phyloP scores from a whole-genome alignment of 2,797 vertebrate species.

The Propithecus deckenii region DNA sequence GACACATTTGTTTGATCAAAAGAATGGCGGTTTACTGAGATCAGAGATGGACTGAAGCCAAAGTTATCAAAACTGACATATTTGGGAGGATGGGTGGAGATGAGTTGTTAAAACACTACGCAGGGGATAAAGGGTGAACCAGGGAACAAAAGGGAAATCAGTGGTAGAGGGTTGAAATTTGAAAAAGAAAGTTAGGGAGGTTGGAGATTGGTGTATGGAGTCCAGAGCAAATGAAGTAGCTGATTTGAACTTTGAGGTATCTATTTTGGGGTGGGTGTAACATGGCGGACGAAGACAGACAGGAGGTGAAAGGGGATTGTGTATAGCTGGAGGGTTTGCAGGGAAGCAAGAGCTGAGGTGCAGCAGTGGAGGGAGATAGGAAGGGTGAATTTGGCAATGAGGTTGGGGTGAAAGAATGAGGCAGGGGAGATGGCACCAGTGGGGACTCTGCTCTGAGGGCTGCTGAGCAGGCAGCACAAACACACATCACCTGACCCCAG shows the following conservation, averaged over 20 bases:
- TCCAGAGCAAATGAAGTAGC: background rate
- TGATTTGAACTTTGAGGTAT: background rate
- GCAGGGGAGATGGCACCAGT: background rate
- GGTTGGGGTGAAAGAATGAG: background rate
- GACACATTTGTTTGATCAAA: background rate
- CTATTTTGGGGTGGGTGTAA: background rate
- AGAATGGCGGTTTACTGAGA: background rate
- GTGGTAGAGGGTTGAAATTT: background rate
- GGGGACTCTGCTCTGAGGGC: background rate
- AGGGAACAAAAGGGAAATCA: background rate
- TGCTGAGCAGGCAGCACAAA: background rate
- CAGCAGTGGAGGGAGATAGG: too few species aligned
- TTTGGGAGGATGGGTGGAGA: background rate
- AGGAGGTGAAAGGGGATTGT: background rate
- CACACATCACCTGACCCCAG: rapidly evolving
- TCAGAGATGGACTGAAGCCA: background rate
- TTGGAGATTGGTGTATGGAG: background rate
- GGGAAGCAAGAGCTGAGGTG: background rate
- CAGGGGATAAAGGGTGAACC: background rate
- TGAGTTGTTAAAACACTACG: background rate
- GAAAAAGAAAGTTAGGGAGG: background rate
- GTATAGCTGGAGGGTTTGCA: background rate
- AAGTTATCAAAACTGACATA: background rate
- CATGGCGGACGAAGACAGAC: background rate
- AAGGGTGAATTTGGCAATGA: background rate